Base-by-base conservation (phyloP, 2,113 vertebrate species). In the Eclectus roratus region DNA sequence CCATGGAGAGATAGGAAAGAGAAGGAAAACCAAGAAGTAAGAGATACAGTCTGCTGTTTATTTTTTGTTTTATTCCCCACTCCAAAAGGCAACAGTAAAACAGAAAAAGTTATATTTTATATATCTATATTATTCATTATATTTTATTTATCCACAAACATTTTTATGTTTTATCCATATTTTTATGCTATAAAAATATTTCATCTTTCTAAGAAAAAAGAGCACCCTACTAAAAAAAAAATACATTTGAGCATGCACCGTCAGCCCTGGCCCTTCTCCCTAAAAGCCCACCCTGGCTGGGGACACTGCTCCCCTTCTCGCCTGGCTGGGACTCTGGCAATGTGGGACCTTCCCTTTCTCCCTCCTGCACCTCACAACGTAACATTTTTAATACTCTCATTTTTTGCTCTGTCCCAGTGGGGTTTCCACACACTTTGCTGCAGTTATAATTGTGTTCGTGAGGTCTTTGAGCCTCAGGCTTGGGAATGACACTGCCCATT, bases 401-500 rank as follows among this genome's bases (percentile, higher is more conserved):
- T 61, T 39, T 33, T 72, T 63, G 19, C 84, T 60, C 68, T 55
- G 41, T 35, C 73, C 20, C 53, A 31, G 1, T 0, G 1, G 28
- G 29, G 37, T 31, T 80, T 86, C 83, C 41, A 20, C 33, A 27
- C 28, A 8, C 44, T 39, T 50, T 35, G 3, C 41, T 85, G 10
- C 29, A 44, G 80, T 65, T 53, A 5, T 2, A 12, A 12, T 23
- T 33, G 0, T n/a, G 0, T 31, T 50, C 21, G 33, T 10, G 31
- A 41, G 24, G 19, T 21, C 17, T 41, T 12, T 18, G 47, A 71
- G 43, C 47, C 82, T 44, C 28, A 18, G 53, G 31, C n/a, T 64
- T 20, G 12, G 44, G 37, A 80, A 78, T 0, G 20, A 31, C 24
- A 53, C 41, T 47, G 60, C 17, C 73, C 4, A 1, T n/a, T 61